These are phyloP conservation scores for Diprion similis DNA, from an alignment of 1,140 invertebrate genomes.

Conservation along the genomic window DNA sequence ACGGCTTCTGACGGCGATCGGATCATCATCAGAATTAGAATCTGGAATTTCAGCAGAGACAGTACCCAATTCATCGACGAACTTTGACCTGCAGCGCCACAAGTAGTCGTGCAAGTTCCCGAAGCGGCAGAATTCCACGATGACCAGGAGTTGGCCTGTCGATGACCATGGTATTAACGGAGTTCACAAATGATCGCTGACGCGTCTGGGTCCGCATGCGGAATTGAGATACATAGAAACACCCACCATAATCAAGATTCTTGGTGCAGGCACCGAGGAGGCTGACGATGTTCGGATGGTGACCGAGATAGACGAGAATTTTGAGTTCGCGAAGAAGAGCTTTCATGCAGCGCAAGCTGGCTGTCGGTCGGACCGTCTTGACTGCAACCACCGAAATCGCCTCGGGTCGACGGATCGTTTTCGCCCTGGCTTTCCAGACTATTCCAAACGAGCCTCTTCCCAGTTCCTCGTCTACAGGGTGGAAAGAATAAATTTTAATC, in stretches of 20 bases:
- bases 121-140: constrained; percentile 92
- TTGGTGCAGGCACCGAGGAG: constrained; percentile 92
- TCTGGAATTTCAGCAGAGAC: constrained; percentile 72
- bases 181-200: background rate
- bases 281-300: constrained; percentile 95
- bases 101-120: constrained; percentile 92
- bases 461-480: constrained; percentile 65
- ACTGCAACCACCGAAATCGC: constrained; percentile 55
- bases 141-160: constrained; percentile 84
- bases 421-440: constrained; percentile 87
- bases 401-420: constrained; percentile 77
- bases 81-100: constrained; percentile 75
- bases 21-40: constrained; percentile 18
- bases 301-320: constrained; percentile 77
- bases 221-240: background rate
- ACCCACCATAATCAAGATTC: constrained; percentile 71
- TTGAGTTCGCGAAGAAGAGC: too few relatives aligned
- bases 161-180: background rate
- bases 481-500: too few relatives aligned
- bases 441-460: constrained; percentile 93
- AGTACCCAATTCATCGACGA: constrained; percentile 81
- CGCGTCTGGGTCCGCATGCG: background rate
- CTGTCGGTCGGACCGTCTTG: constrained; percentile 77
- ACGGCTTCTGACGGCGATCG: constrained; percentile 65
- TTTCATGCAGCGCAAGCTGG: constrained; percentile 72